Evolutionary conservation across 2,797 vertebrate species (phyloP), one percentile per base, ranked within the genome.

Genomic region (Lophotriccus pileatus): DNA sequence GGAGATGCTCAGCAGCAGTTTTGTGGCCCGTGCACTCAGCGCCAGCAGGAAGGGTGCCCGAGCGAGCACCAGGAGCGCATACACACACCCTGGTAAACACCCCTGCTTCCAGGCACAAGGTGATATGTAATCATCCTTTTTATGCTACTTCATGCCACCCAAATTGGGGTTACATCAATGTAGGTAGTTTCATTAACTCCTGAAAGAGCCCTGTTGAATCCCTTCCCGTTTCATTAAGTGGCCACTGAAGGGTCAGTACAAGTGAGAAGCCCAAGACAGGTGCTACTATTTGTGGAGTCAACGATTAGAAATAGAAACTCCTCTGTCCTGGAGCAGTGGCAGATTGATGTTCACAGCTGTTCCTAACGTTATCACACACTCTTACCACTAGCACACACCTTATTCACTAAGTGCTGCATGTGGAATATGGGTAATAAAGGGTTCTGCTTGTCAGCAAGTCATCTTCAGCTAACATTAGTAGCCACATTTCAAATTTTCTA

Each of bases 261-360:
- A 95, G 79, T 94, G 84, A 92, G 80, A 96, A 94, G 90, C 84
- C 84, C 84, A 94, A 90, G 94, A 97, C 96, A 97, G 95, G 93
- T 96, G 94, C 84, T 87, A 78, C 84, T 90, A 96, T 88, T 91
- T 88, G 89, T 88, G 41, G 84, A 93, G 59, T 76, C 67, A 93
- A 6, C 81, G 85, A 56, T 79, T 85, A 88, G 96, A 94, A 97
- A 93, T 72, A 81, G 89, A 94, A 96, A 78, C 89, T 93, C 89
- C 64, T 94, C 91, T 91, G 66, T 87, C 59, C 72, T 60, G 73
- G 50, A 74, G 84, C 86, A 83, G 70, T 7, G 84, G 77, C 66
- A 97, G 90, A 95, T 95, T 84, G 93, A 95, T 95, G 94, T 92
- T 91, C 97, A 90, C 95, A 95, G 96, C 97, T 97, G 94, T 80